phyloP scores from a whole-genome alignment of 2,888 invertebrate genomes.

The Dioctria rufipes region DNA sequence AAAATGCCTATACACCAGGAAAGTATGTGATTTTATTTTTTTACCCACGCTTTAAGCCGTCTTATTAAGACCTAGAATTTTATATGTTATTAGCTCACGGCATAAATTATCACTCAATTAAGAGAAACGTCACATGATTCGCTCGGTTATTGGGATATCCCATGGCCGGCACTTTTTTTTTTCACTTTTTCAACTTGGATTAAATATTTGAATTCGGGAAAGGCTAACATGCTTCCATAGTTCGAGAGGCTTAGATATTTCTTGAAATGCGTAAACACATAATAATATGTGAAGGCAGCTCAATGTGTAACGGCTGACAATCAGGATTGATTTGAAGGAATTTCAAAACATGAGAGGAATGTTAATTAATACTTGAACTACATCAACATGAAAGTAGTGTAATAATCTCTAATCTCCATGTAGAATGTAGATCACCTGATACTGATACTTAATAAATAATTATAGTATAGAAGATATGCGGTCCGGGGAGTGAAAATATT shows the following conservation, averaged over 20 bases:
- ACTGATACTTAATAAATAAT: too few relatives aligned
- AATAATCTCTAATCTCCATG: too few relatives aligned
- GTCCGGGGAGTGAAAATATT: too few relatives aligned
- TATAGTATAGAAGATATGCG: too few relatives aligned
- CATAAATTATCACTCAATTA: constrained; percentile 43
- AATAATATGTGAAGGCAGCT: neutral
- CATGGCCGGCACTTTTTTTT: neutral
- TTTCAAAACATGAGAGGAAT: neutral
- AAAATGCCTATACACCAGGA: neutral
- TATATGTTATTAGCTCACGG: neutral
- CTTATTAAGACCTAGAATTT: neutral
- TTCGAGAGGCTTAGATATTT: neutral
- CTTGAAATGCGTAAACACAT: constrained; percentile 6
- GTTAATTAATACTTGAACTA: neutral
- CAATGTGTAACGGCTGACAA: neutral
- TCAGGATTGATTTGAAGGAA: constrained; percentile 3
- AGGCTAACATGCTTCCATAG: constrained; percentile 22
- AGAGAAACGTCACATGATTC: constrained; percentile 30
- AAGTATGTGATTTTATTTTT: neutral
- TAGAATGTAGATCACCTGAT: too few relatives aligned
- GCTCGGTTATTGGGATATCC: neutral
- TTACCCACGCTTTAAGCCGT: constrained; percentile 13
- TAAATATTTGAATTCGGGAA: constrained; percentile 22
- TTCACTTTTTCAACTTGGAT: neutral
- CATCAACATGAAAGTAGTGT: too few relatives aligned